These are phyloP conservation scores for Glossosoma conforme DNA, from an alignment of 1,140 invertebrate species.

Conservation along the genomic window DNA sequence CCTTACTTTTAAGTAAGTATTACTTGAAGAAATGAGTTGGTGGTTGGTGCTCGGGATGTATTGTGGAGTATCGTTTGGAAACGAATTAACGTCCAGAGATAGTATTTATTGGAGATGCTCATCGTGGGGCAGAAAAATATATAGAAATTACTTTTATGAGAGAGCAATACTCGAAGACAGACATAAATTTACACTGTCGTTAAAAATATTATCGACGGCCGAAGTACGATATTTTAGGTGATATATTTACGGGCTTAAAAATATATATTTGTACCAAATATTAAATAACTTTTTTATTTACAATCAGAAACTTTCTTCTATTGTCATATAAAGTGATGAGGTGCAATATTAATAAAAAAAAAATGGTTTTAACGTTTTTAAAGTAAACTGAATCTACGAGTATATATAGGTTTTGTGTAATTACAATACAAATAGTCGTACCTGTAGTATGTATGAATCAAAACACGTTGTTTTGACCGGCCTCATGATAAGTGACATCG, in stretches of 20 bases:
- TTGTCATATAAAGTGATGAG: not conserved
- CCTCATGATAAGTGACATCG: too few relatives aligned
- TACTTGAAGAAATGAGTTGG: slow-evolving; percentile 25
- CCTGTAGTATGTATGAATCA: too few relatives aligned
- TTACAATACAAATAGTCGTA: not conserved
- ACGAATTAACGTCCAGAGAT: slow-evolving; percentile 18
- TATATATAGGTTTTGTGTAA: not conserved
- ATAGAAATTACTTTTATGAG: slow-evolving; percentile 2
- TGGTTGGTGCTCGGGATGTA: too few relatives aligned
- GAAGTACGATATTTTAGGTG: not conserved
- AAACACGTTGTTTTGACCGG: too few relatives aligned
- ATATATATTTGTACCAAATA: not conserved
- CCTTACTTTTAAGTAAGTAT: slow-evolving; percentile 29
- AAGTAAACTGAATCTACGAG: too few relatives aligned
- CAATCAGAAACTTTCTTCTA: not conserved
- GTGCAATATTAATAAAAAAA: not conserved
- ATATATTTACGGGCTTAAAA: not conserved
- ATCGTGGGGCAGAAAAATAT: not conserved
- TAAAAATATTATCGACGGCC: not conserved
- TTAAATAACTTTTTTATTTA: not conserved
- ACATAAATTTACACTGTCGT: not conserved
- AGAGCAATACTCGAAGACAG: not conserved
- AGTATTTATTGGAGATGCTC: not conserved
- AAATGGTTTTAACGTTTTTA: too few relatives aligned
- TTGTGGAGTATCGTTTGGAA: slow-evolving; percentile 17